Evolutionary conservation across 1,140 invertebrate species (phyloP).

Genomic region (Choristoneura fumiferana): DNA sequence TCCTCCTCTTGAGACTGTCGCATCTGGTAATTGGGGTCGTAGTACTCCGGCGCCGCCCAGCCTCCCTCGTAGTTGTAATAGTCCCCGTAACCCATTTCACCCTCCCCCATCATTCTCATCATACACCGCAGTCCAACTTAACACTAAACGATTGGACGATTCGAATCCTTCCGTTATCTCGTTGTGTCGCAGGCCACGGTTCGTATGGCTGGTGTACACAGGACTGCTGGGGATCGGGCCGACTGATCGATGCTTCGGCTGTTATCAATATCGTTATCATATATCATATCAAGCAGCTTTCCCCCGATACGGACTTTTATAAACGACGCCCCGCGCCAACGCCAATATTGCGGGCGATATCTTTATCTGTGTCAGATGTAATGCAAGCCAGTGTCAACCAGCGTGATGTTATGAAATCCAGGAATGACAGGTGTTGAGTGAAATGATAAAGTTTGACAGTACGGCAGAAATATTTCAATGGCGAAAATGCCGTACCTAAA

Average conservation of each 20-base stretch:
- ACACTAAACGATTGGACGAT: conserved; percentile 21
- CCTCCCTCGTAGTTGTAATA: conserved; percentile 83
- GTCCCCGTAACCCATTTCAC: conserved; percentile 70
- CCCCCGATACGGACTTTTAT: conserved; percentile 72
- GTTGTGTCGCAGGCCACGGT: conserved; percentile 12
- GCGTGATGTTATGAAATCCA: conserved; percentile 41
- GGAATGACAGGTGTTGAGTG: conserved; percentile 43
- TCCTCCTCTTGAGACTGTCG: conserved; percentile 80
- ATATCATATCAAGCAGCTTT: conserved; percentile 77
- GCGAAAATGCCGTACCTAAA: too few relatives aligned
- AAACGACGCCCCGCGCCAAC: conserved; percentile 43
- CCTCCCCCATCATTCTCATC: conserved; percentile 77
- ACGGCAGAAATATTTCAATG: not conserved
- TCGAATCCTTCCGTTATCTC: conserved; percentile 27
- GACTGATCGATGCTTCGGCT: conserved; percentile 69
- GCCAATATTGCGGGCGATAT: conserved; percentile 50
- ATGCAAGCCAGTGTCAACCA: conserved; percentile 35
- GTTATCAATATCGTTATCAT: conserved; percentile 76
- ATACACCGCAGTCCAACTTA: conserved; percentile 37
- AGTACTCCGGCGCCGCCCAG: conserved; percentile 85
- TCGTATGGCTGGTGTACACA: conserved; percentile 25
- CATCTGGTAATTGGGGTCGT: conserved; percentile 52
- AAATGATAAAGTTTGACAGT: conserved; percentile 2
- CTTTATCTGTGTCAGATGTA: conserved; percentile 61
- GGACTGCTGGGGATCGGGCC: conserved; percentile 53